Conservation (phyloP, 2,888 invertebrate species). For the Lissocephala sabroskyi region DNA sequence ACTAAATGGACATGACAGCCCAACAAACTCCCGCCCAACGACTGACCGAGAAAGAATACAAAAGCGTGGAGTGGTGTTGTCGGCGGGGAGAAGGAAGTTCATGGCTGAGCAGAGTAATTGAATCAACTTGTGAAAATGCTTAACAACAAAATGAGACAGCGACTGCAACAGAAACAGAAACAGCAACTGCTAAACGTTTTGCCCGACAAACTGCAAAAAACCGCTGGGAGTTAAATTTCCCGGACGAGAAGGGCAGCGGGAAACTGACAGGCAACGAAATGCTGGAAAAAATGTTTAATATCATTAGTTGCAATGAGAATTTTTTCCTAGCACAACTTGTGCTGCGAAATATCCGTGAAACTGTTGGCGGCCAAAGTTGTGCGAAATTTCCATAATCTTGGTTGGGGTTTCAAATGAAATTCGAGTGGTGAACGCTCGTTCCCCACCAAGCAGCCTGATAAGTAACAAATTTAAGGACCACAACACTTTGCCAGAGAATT, state of each 20-base stretch:
- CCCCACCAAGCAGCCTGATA: constrained; percentile 36
- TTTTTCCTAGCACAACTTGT: not conserved
- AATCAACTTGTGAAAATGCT: constrained; percentile 59
- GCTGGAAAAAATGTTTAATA: constrained; percentile 48
- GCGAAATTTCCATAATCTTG: constrained; percentile 54
- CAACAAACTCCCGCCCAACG: too few species aligned
- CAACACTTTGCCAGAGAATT: constrained; percentile 28
- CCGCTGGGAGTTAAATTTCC: constrained; percentile 48
- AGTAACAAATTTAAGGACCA: constrained; percentile 36
- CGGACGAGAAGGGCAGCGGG: constrained; percentile 25
- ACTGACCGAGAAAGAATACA: too few species aligned
- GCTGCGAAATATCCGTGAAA: too few species aligned
- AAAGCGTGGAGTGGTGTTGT: too few species aligned
- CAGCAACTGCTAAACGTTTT: constrained; percentile 39
- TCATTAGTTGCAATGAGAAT: constrained; percentile 47
- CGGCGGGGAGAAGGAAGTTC: too few species aligned
- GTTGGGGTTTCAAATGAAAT: not conserved
- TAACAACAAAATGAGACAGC: constrained; percentile 35
- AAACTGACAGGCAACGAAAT: constrained; percentile 24
- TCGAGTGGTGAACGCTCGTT: constrained; percentile 4
- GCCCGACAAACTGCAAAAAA: constrained; percentile 20
- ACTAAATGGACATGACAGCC: not conserved
- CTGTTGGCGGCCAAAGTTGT: constrained; percentile 25
- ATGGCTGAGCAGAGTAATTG: constrained; percentile 35
- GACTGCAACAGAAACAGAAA: not conserved